A percentile compares a stretch with the other conserved stretches of the same genome.
Evolutionary conservation across 2,888 invertebrate species (phyloP).

Genomic region (Oscheius onirici): DNA sequence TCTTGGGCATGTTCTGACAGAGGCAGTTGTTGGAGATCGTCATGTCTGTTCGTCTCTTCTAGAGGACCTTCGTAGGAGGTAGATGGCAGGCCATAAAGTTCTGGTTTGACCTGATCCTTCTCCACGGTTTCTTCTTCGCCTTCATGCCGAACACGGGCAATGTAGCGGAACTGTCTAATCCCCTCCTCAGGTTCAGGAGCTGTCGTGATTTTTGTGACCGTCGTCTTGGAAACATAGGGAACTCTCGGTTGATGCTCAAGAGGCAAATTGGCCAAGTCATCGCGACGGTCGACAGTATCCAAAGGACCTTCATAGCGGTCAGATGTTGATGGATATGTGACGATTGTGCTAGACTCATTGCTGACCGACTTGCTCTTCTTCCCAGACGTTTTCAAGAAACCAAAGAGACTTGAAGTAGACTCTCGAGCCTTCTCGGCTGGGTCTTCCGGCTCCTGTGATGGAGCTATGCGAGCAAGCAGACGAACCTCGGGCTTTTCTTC

Average conservation of each 20-base stretch:
- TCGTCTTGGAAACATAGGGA: no score
- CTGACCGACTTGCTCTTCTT: no score
- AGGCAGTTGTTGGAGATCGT: slow-evolving; percentile 32
- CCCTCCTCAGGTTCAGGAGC: slow-evolving; percentile 4
- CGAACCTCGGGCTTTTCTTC: slow-evolving; percentile 19
- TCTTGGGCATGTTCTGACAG: slow-evolving; percentile 28
- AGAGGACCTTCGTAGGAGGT: slow-evolving; percentile 32
- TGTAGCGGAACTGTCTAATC: slow-evolving; percentile 31
- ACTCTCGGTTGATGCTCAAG: neutral
- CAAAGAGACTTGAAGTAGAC: neutral
- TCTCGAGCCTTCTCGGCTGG: neutral
- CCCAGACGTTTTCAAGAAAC: no score
- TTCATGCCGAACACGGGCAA: slow-evolving; percentile 36
- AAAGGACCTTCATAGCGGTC: slow-evolving; percentile 10
- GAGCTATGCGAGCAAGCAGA: slow-evolving; percentile 36
- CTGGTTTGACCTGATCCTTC: slow-evolving; percentile 23
- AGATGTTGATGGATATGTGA: neutral
- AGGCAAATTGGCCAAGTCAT: neutral
- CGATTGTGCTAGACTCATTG: no score
- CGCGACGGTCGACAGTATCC: neutral
- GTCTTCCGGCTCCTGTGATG: neutral
- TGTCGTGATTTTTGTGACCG: neutral
- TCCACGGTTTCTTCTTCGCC: slow-evolving; percentile 40
- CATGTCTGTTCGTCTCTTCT: slow-evolving; percentile 28
- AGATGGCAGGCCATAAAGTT: slow-evolving; percentile 27